phyloP scores from a whole-genome alignment of 2,888 invertebrate species.

The Anagyrus pseudococci region DNA sequence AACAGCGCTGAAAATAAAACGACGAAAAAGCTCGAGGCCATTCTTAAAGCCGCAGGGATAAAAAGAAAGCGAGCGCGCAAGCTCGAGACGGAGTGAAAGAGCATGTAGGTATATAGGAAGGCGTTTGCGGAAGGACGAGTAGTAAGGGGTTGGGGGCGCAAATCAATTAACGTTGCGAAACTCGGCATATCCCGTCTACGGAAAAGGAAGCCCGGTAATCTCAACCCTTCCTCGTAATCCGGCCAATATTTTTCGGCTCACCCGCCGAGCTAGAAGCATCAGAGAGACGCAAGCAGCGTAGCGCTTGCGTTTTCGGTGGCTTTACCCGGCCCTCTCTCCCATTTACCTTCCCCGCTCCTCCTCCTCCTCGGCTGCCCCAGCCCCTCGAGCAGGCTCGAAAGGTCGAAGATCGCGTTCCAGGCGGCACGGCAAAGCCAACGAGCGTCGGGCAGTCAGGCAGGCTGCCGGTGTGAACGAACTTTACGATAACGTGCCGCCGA shows the following conservation, averaged over 20 bases:
- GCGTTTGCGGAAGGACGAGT: no score
- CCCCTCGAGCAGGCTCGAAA: no score
- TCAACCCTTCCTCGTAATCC: conserved; percentile 36
- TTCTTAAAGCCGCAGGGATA: neutral
- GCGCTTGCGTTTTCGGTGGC: conserved; percentile 34
- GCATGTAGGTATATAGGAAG: neutral
- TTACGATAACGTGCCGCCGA: conserved; percentile 43
- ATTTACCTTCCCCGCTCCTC: conserved; percentile 14
- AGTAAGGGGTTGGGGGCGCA: no score
- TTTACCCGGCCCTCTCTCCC: conserved; percentile 20
- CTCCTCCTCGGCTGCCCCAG: conserved; percentile 15
- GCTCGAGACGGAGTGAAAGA: neutral
- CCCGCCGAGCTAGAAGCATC: conserved; percentile 33
- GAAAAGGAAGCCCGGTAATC: conserved; percentile 16
- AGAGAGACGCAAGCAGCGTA: conserved; percentile 20
- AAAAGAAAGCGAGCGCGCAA: neutral
- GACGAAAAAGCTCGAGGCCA: no score
- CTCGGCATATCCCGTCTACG: neutral
- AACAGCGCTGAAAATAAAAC: neutral
- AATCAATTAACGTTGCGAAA: conserved; percentile 1
- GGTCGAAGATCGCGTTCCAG: conserved; percentile 39
- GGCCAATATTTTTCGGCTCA: conserved; percentile 39
- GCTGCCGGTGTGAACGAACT: conserved; percentile 41
- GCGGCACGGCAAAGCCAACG: conserved; percentile 3
- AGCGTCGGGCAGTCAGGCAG: neutral